These are phyloP conservation scores for Gallinago jamesoni DNA, from an alignment of 2,113 vertebrate species.

Conservation along the genomic window DNA sequence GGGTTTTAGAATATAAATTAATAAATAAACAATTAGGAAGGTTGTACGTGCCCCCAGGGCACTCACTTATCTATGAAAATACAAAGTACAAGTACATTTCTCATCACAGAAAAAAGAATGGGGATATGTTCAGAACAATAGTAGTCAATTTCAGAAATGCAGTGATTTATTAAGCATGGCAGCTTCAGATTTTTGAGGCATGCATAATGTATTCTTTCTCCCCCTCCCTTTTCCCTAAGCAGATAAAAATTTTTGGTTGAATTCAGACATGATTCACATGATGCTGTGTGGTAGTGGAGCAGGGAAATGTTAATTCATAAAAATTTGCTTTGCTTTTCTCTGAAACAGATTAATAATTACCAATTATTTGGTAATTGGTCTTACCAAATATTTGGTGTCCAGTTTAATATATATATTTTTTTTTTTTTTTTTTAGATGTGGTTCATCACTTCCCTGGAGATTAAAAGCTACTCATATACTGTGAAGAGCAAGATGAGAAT, in stretches of 20 bases:
- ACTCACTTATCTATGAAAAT: not conserved
- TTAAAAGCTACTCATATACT: not conserved
- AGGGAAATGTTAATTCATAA: not conserved
- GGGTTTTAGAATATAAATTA: not conserved
- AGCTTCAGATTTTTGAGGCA: conserved; percentile 36
- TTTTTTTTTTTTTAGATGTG: not conserved
- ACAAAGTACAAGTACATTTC: not conserved
- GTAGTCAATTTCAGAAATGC: conserved; percentile 14
- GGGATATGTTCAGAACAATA: conserved; percentile 3
- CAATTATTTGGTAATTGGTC: no score
- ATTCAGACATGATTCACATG: not conserved
- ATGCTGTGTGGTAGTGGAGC: not conserved
- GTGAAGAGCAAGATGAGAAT: not conserved
- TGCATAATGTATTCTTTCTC: not conserved
- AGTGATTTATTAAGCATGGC: not conserved
- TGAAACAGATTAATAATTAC: not conserved
- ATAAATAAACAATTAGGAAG: not conserved
- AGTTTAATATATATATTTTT: not conserved
- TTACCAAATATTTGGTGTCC: not conserved
- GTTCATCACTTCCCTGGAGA: not conserved
- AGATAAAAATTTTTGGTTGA: not conserved
- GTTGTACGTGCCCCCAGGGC: not conserved
- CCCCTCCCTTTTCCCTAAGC: not conserved
- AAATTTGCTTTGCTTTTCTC: not conserved
- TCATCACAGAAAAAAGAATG: not conserved